These are phyloP conservation scores for Drosophila seguyi DNA, from an alignment of 1,140 invertebrate genomes.

Conservation along the genomic window DNA sequence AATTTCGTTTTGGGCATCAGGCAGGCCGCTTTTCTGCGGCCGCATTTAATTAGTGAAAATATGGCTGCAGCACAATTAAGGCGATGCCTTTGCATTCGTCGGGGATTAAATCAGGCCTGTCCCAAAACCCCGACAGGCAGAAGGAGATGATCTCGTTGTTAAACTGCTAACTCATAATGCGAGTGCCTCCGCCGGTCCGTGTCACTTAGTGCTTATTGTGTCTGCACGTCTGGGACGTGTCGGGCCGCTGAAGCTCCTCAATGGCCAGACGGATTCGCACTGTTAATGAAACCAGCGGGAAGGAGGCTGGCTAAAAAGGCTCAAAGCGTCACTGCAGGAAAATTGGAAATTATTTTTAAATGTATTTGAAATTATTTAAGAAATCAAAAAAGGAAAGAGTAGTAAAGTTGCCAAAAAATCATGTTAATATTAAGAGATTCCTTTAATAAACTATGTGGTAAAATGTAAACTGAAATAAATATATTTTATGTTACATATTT, in stretches of 20 bases:
- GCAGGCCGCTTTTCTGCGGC: conserved; percentile 13
- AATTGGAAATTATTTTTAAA: not conserved
- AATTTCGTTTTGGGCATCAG: conserved; percentile 46
- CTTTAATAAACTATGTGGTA: not conserved
- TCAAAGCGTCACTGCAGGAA: conserved; percentile 19
- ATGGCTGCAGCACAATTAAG: conserved; percentile 71
- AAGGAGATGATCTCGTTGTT: conserved; percentile 69
- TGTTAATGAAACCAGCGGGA: conserved; percentile 72
- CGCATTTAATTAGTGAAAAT: conserved; percentile 58
- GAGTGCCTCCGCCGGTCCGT: conserved; percentile 44
- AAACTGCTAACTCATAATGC: conserved; percentile 78
- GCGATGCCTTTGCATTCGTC: conserved; percentile 46
- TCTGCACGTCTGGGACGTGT: conserved; percentile 72
- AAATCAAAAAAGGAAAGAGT: no score
- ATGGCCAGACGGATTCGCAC: conserved; percentile 66
- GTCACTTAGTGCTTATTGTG: conserved; percentile 81
- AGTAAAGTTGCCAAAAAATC: not conserved
- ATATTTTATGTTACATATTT: not conserved
- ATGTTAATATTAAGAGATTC: not conserved
- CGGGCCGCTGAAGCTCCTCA: conserved; percentile 62
- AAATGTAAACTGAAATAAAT: no score
- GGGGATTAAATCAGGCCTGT: conserved; percentile 70
- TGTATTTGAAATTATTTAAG: no score
- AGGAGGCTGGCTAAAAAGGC: conserved; percentile 17
- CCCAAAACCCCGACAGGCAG: conserved; percentile 55